These are phyloP conservation scores for Rhagophthalmus giganteus DNA, from an alignment of 2,888 invertebrate species.

Conservation along the genomic window DNA sequence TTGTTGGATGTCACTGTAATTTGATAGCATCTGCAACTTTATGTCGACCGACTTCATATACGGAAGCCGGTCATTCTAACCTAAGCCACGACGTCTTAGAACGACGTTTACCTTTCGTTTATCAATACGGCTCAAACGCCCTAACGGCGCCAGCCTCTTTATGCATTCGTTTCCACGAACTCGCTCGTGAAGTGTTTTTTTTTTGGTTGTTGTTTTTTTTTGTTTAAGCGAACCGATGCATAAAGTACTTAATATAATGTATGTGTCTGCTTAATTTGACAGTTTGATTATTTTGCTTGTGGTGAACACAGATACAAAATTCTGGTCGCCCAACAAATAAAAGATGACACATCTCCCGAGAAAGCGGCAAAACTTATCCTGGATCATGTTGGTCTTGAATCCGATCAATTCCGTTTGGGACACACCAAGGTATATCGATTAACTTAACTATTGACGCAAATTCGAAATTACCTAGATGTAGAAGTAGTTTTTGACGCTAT, in stretches of 20 bases:
- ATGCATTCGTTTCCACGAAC: not conserved
- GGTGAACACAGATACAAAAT: constrained; percentile 93
- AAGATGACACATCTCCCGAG: constrained; percentile 71
- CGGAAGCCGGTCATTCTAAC: constrained; percentile 8
- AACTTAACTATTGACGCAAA: not conserved
- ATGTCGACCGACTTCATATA: constrained; percentile 13
- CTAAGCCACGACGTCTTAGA: constrained; percentile 3
- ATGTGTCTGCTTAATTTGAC: constrained; percentile 18
- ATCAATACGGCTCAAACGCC: constrained; percentile 11
- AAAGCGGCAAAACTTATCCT: constrained; percentile 83
- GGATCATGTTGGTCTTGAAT: constrained; percentile 80
- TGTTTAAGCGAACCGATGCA: too few relatives aligned
- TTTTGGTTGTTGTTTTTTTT: too few relatives aligned
- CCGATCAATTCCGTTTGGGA: constrained; percentile 93
- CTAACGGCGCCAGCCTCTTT: constrained; percentile 12
- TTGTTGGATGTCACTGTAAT: too few relatives aligned
- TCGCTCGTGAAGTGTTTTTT: too few relatives aligned
- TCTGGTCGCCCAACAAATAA: constrained; percentile 90
- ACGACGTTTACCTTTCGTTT: too few relatives aligned
- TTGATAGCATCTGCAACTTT: too few relatives aligned
- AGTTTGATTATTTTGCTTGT: constrained; percentile 31
- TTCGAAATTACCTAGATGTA: not conserved
- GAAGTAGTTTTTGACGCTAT: constrained; percentile 1
- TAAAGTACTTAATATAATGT: not conserved
- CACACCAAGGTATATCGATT: constrained; percentile 82